Percentiles rank a stretch among this genome's conserved stretches.
phyloP scores from a whole-genome alignment of 1,140 invertebrate species.

The Drosophila lacertosa region DNA sequence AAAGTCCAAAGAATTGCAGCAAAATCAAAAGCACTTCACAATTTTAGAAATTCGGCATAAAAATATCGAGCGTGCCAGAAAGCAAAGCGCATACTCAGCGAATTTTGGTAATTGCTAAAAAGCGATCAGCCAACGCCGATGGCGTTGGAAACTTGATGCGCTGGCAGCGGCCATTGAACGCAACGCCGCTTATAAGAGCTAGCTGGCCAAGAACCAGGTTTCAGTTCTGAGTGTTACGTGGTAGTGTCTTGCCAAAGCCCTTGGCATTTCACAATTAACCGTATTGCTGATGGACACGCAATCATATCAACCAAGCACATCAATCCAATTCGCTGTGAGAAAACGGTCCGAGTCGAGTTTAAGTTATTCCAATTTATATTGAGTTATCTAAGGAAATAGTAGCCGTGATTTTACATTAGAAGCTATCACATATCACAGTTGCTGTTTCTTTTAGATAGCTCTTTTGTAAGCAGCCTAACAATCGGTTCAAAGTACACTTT shows the following conservation, averaged over 20 bases:
- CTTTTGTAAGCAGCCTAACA: conserved; percentile 81
- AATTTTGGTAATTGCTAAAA: conserved; percentile 55
- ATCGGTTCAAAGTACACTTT: background rate
- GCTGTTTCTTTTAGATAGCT: conserved; percentile 84
- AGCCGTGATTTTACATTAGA: conserved; percentile 81
- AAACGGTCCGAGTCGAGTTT: background rate
- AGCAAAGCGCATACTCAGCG: conserved; percentile 59
- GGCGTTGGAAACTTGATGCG: conserved; percentile 71
- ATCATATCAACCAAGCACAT: conserved; percentile 88
- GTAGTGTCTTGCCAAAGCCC: conserved; percentile 7
- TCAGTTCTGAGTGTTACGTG: conserved; percentile 61
- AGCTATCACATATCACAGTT: conserved; percentile 82
- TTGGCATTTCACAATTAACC: conserved; percentile 57
- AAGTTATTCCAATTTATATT: conserved; percentile 67
- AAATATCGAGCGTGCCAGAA: conserved; percentile 74
- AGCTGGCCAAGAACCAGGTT: conserved; percentile 56
- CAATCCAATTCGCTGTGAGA: conserved; percentile 83
- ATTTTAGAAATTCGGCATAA: conserved; percentile 77
- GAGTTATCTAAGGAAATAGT: conserved; percentile 84
- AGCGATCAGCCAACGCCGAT: conserved; percentile 37
- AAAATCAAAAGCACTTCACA: conserved; percentile 33
- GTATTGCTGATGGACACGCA: conserved; percentile 84
- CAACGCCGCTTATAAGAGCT: conserved; percentile 70
- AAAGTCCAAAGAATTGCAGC: conserved; percentile 56
- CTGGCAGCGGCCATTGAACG: conserved; percentile 76